Evolutionary conservation across 1,140 invertebrate genomes (phyloP), one percentile per base, ranked within the genome.

Genomic region (Macrobrachium nipponense): DNA sequence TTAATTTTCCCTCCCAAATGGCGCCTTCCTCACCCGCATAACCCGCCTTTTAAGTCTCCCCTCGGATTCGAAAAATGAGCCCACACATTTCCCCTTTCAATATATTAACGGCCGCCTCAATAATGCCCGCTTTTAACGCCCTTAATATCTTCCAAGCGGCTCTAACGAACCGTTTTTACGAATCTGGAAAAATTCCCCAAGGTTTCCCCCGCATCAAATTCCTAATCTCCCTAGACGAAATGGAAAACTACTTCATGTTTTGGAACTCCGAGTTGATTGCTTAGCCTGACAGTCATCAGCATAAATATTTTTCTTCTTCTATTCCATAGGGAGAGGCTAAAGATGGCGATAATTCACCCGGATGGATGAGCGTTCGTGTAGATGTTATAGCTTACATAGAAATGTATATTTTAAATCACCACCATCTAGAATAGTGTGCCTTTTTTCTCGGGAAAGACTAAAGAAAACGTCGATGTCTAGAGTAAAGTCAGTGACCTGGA

Each of bases 171-270:
- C 86, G 81, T 70, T 72, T 83, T 82, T 83, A 83, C 79, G 81
- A 87, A 82, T 82, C 80, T 73, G 14, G 15, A 72, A 58, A 83
- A 80, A 86, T 66, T 85, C 70, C 70, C 82, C 20, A 51, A 60
- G 36, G 36, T 58, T 84, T 58, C 82, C 64, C 20, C 59, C 87
- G 82, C 81, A 80, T 88, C 87, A 85, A 83, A 88, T 88, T 88
- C 87, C 82, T 88, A 88, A 88, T 84, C 87, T 84, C 78, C 82
- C 82, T 73, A 84, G 87, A 85, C 82, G 87, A 85, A 85, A 88
- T 84, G 81, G 87, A 88, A 88, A 88, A 83, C 87, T 88, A 80
- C 87, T 88, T 88, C 82, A 88, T 88, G 87, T 88, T 88, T 88
- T 85, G 87, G 87, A 85, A 88, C 81, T 81, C 78, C 78, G 76